Evolutionary conservation across 53 echinoderm and acorn worm species (phyloP).

Genomic region (Pentamera pediparva): DNA sequence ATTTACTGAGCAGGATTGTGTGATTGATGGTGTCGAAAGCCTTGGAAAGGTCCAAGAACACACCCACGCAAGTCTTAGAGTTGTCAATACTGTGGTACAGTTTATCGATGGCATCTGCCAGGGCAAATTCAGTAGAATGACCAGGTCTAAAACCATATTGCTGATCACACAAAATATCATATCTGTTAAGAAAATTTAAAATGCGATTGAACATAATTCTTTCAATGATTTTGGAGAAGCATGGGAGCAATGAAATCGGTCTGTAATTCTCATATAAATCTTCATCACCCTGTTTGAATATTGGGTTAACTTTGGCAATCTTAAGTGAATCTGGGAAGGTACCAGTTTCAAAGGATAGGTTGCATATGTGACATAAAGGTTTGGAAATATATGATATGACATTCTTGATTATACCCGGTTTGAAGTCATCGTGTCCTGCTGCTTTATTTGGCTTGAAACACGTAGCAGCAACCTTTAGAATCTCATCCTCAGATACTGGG

Average conservation of each 20-base stretch:
- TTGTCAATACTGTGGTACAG: background rate
- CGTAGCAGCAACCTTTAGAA: background rate
- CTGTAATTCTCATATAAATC: background rate
- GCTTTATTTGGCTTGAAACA: background rate
- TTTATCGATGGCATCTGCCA: background rate
- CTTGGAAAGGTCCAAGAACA: background rate
- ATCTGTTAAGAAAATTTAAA: background rate
- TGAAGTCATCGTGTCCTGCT: background rate
- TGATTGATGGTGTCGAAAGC: background rate
- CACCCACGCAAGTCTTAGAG: too few relatives aligned
- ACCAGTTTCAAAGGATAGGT: background rate
- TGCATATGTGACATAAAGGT: background rate
- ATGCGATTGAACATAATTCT: background rate
- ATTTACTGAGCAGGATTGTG: too few relatives aligned
- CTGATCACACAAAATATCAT: background rate
- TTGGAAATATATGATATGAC: background rate
- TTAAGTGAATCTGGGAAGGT: background rate
- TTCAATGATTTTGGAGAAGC: background rate
- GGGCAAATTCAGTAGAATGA: conserved; percentile 8
- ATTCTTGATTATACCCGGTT: background rate
- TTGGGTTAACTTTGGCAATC: conserved; percentile 5
- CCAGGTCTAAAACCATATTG: conserved; percentile 4
- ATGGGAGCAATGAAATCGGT: background rate
- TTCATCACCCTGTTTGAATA: background rate
- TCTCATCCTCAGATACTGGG: background rate